These are phyloP conservation scores for Ceriagrion tenellum DNA, from an alignment of 2,888 invertebrate genomes.

Conservation along the genomic window DNA sequence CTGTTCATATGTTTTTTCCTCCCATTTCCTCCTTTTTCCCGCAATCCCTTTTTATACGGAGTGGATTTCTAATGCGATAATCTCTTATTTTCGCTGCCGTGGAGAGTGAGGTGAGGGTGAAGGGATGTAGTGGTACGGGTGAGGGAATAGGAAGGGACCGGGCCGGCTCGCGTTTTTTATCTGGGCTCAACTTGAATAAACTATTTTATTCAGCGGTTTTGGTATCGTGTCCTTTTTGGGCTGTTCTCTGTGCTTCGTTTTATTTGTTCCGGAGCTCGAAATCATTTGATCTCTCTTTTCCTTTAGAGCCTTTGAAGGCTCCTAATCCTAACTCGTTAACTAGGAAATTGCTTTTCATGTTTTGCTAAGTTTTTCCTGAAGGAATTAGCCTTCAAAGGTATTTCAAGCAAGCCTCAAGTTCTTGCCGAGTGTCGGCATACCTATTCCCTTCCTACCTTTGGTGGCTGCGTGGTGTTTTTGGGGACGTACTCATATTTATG, in stretches of 20 bases:
- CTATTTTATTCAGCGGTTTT: not conserved
- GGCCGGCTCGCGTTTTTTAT: not conserved
- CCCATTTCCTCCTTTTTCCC: not conserved
- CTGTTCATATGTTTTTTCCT: not conserved
- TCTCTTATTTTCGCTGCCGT: not conserved
- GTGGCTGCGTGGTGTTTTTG: not conserved
- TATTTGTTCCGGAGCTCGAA: not conserved
- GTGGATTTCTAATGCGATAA: conserved; percentile 3
- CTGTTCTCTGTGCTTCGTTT: not conserved
- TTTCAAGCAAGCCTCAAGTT: not conserved
- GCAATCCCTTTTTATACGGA: not conserved
- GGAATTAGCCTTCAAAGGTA: not conserved
- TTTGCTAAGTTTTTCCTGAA: not conserved
- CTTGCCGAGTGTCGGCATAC: not conserved
- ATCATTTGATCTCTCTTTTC: conserved; percentile 25
- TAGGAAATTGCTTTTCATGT: conserved; percentile 31
- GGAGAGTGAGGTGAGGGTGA: not conserved
- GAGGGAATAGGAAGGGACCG: not conserved
- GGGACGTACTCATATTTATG: not conserved
- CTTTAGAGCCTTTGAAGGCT: not conserved
- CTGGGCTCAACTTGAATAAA: not conserved
- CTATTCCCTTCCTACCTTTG: not conserved
- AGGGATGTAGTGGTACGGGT: not conserved
- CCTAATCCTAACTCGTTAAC: conserved; percentile 15
- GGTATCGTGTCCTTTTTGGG: not conserved